Base-by-base conservation (phyloP, 2,888 invertebrate genomes). In the Xestobium rufovillosum region DNA sequence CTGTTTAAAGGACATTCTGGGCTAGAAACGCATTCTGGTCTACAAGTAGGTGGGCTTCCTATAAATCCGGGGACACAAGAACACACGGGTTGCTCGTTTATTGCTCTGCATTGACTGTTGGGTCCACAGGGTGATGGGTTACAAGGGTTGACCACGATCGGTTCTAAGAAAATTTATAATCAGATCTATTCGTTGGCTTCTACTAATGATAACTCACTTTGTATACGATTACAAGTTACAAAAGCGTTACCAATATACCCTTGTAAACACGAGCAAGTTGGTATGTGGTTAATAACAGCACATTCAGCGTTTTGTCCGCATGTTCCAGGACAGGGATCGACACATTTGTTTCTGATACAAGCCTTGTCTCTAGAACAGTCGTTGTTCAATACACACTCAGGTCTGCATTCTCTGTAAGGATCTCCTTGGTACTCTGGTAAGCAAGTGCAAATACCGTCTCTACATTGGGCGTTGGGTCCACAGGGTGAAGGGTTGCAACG, bases 401-500 rank as follows among this genome's bases (percentile, higher is more conserved):
- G 82, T 53, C 80, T 71, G 56, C 82, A 83, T 2, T 68, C 70
- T 19, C 70, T 70, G 38, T 80, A 81, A 4, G 84, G 82, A 55
- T 82, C 80, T 11, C 83, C 82, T 42, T 73, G 70, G 52, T 77
- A 83, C 45, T 78, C 78, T 13, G 70, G 57, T 36, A 78, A 52
- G 58, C 84, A 84, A 15, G 75, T 71, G 53, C 84, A 84, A 55
- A 75, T 69, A 1, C 81, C 79, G 26, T 27, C 17, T 39, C 38
- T 74, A 51, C 84, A 84, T 53, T 80, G 76, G 1, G 84, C 82
- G 56, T 83, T 77, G 0, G 81, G 79, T 27, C 84, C 84, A 57
- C 86, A 86, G 0, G 85, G 85, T 36, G 83, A 81, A 2, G 84
- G 83, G 14, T 71, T 67, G 56, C 85, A 86, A 2, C 83, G 83